Base-by-base conservation (phyloP, 2,797 vertebrate genomes). In the Lepus townsendii region DNA sequence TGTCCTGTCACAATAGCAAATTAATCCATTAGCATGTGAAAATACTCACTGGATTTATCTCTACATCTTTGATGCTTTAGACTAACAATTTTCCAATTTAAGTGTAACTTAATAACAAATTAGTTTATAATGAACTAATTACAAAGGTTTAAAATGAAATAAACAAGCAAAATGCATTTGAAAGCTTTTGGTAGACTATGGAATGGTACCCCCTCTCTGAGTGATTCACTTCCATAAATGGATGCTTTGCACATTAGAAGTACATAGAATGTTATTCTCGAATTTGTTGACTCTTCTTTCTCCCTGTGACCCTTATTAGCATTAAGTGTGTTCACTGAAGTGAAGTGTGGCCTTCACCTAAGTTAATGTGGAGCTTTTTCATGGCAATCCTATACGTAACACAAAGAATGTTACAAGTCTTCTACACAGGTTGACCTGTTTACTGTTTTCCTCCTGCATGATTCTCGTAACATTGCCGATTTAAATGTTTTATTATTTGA, bases 401-500 rank as follows among this genome's bases (percentile, higher is more conserved):
- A 63, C 7, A 78, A 73, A 47, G 75, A 69, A 47, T 80, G 2
- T 54, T 65, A 32, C 19, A 47, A 24, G 22, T 50, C 24, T 91
- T 78, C 79, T 26, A 68, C 7, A 84, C 38, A 54, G 19, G 72
- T 54, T 76, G 90, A 6, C 22, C 88, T 91, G 71, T 24, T 72
- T 88, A 38, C 62, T 69, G 32, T 5, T 57, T 54, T 92, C 47
- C 54, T 78, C 35, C 11, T 88, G 27, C 62, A 52, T 89, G 84
- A n/a, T 79, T 47, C 60, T 65, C 52, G 16, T 62, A 50, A 10
- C 13, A 30, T 71, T 94, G 88, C 68, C 76, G 50, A 57, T 47
- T 95, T 86, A 76, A 90, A 35, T 66, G 50, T 77, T 72, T 83
- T 50, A 88, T 47, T 82, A 47, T 79, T 78, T 84, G 35, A 13